These are phyloP conservation scores for Acrocyrtus sp. DNA, from an alignment of 2,888 invertebrate genomes.

Conservation along the genomic window DNA sequence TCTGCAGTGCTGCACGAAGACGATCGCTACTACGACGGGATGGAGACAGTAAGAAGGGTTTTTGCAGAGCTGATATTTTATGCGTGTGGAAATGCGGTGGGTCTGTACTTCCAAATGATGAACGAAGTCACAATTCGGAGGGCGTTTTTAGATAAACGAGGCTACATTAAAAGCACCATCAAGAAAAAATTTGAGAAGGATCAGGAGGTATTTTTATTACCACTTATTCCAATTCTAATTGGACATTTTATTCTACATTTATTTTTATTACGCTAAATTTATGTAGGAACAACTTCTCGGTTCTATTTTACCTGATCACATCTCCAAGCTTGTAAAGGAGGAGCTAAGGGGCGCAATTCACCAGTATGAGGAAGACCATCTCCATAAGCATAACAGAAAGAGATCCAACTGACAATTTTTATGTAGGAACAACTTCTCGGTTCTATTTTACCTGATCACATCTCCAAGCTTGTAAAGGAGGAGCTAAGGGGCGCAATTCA, in stretches of 20 bases:
- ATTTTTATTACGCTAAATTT: too few species aligned
- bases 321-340: constrained; percentile 74
- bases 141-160: constrained; percentile 87
- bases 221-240: too few species aligned
- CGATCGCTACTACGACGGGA: constrained; percentile 66
- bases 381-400: constrained; percentile 17
- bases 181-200: constrained; percentile 84
- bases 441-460: constrained; percentile 87
- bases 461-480: constrained; percentile 74
- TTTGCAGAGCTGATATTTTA: constrained; percentile 78
- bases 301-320: constrained; percentile 87
- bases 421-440: constrained; percentile 83
- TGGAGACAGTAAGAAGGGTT: constrained; percentile 12
- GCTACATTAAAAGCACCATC: constrained; percentile 86
- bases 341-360: constrained; percentile 69
- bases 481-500: constrained; percentile 69
- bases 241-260: too few species aligned
- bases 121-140: constrained; percentile 87
- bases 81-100: constrained; percentile 81
- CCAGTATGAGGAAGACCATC: constrained; percentile 64
- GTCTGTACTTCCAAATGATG: constrained; percentile 88
- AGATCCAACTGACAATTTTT: too few species aligned
- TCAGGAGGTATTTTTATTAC: constrained; percentile 89
- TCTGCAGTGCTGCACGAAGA: constrained; percentile 70
- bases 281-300: constrained; percentile 83